Conservation (phyloP, 2,888 invertebrate species). For the Malacosoma neustria region DNA sequence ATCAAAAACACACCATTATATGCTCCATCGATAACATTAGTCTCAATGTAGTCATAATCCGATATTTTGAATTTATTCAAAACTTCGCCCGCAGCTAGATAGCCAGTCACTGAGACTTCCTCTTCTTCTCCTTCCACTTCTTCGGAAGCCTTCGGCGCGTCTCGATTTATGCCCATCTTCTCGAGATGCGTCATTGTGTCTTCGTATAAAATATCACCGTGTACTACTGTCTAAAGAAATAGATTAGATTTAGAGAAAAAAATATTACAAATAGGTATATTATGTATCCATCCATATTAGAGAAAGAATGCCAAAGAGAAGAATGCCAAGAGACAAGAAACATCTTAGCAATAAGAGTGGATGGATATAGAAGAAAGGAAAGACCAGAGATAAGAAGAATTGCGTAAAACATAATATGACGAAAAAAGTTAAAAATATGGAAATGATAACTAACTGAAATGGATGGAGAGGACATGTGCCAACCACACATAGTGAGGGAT, state of each 20-base stretch:
- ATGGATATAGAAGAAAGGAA: no score
- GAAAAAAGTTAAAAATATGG: no score
- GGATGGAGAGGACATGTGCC: no score
- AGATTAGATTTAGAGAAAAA: neutral
- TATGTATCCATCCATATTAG: no score
- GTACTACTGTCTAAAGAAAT: constrained; percentile 29
- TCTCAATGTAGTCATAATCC: constrained; percentile 56
- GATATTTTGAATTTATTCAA: constrained; percentile 46
- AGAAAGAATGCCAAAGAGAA: no score
- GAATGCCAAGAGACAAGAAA: no score
- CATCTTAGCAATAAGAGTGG: no score
- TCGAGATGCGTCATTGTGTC: constrained; percentile 53
- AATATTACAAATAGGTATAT: no score
- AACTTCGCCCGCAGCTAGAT: constrained; percentile 51
- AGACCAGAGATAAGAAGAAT: no score
- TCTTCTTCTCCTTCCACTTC: constrained; percentile 32
- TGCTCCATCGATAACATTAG: constrained; percentile 49
- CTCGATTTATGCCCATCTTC: constrained; percentile 47
- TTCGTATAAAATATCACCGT: constrained; percentile 54
- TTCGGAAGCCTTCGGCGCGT: constrained; percentile 24
- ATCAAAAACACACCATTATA: constrained; percentile 35
- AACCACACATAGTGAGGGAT: no score
- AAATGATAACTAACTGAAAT: no score
- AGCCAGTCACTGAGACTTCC: constrained; percentile 21
- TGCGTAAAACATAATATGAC: no score